Base-by-base conservation (phyloP, 2,113 vertebrate genomes). In the Psettodes erumei region DNA sequence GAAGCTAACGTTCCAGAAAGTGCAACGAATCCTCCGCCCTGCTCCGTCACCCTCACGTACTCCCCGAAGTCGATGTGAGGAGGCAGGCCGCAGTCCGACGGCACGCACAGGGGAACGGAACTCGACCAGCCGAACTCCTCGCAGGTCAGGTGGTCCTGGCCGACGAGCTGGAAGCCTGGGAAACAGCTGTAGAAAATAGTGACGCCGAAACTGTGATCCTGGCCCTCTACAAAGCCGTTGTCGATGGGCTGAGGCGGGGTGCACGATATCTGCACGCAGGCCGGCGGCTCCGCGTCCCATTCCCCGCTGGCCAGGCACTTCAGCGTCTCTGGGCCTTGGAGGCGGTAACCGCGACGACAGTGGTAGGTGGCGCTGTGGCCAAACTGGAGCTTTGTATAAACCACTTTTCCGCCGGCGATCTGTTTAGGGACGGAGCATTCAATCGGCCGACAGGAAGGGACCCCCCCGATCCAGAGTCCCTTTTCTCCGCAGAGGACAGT, bases 141-240 rank as follows among this genome's bases (percentile, higher is more conserved):
- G 72, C 98, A 99, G 59, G 96, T 97, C 74, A 97, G 93, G 88
- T 98, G 97, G 84, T 95, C 95, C 40, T 96, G 96, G 2, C 98
- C 98, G 13, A 93, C 85, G 0, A 99, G 91, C 82, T 98, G 96
- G 78, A 96, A 99, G 27, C 97, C 97, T 27, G 98, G 98, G 25
- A 98, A 95, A 64, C 98, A 99, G 86, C 98, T 99, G 71, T 98
- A 99, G 90, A 99, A 99, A n/a, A 99, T 96, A 81, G 98, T 96
- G 45, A 97, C 96, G 0, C 98, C 98, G 0, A 95, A 98, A 80
- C 95, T 96, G 38, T 97, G 95, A 89, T 98, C 97, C n/a, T 94
- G 95, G 25, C 98, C 98, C 88, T 99, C 98, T 9, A 99, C 97
- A 43, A 99, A 98, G 2, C 98, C 98, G 25, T 96, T 98, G 53